Base-by-base conservation (phyloP, 2,113 vertebrate species). In the Drymodes brunneopygia region DNA sequence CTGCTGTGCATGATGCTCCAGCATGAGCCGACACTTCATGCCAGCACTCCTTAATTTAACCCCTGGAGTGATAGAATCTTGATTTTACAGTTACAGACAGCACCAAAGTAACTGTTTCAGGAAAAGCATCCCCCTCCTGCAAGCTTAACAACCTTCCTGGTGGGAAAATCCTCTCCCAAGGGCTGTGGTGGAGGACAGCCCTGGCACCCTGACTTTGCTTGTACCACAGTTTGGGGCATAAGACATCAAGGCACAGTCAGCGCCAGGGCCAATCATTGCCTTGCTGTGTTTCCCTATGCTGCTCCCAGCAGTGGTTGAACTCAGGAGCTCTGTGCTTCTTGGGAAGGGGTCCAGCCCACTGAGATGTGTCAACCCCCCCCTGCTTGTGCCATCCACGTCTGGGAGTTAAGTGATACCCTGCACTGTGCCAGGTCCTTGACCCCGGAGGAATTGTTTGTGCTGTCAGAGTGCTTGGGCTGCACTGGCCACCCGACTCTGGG, bases 341-440 rank as follows among this genome's bases (percentile, higher is more conserved):
- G 28, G 79, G 79, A 94, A 93, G 48, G 47, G 65, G 44, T 74
- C 77, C 87, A 91, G 51, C 19, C 54, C 3, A 3, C 58, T 35
- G 33, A 53, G 38, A 58, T 22, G 29, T 66, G 29, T 71, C 66
- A 57, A 79, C 3, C 10, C 2, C 17, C 40, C 10, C 33, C 33
- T 71, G 27, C 22, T 60, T 93, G 51, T 83, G 51, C 60, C 47
- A 81, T 73, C 38, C 71, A 86, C 0, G 45, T 70, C 71, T 83
- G 72, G 24, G 18, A 81, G 86, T 42, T 87, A 92, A 95, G 35
- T 83, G 92, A 94, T 69, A 93, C 17, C 8, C 20, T 15, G 5
- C 21, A 40, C 51, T 6, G 3, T 74, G 80, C 83, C 92, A 95
- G 94, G 64, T 88, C 83, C 88, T 92, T 94, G 92, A 95, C 91